Conservation (phyloP, 2,797 vertebrate genomes). For the Gymnothorax reevesii region DNA sequence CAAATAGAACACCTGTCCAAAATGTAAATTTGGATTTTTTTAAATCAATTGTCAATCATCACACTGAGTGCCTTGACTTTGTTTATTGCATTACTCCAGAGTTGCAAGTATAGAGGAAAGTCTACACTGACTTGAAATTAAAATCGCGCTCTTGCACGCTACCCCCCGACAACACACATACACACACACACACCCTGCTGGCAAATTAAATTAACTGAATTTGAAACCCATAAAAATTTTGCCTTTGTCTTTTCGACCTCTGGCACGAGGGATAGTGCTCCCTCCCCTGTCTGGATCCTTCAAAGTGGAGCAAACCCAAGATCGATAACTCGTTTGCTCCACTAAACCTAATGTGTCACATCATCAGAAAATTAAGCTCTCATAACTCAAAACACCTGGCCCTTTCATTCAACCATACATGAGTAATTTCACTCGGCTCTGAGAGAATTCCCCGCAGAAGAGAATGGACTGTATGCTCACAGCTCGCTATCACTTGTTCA, state of each 20-base stretch:
- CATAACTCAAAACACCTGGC: constrained; percentile 73
- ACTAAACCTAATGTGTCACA: constrained; percentile 48
- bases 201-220: not conserved
- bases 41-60: no score
- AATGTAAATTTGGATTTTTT: not conserved
- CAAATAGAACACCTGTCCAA: not conserved
- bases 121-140: no score
- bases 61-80: no score
- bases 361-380: constrained; percentile 49
- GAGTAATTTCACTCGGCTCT: constrained; percentile 41
- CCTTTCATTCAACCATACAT: constrained; percentile 67
- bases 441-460: constrained; percentile 28
- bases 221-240: constrained; percentile 22
- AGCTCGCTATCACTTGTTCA: constrained; percentile 53
- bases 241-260: constrained; percentile 69
- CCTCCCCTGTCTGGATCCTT: constrained; percentile 56
- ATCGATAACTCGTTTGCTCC: constrained; percentile 42
- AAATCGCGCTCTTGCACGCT: no score
- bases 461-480: constrained; percentile 31
- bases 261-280: constrained; percentile 61
- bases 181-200: not conserved
- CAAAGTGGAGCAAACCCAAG: constrained; percentile 70
- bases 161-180: not conserved
- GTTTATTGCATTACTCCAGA: no score
- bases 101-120: no score